Percentiles rank a stretch among this genome's conserved stretches.
Conservation (phyloP, 2,888 invertebrate species). For the Drosophila lutescens region DNA sequence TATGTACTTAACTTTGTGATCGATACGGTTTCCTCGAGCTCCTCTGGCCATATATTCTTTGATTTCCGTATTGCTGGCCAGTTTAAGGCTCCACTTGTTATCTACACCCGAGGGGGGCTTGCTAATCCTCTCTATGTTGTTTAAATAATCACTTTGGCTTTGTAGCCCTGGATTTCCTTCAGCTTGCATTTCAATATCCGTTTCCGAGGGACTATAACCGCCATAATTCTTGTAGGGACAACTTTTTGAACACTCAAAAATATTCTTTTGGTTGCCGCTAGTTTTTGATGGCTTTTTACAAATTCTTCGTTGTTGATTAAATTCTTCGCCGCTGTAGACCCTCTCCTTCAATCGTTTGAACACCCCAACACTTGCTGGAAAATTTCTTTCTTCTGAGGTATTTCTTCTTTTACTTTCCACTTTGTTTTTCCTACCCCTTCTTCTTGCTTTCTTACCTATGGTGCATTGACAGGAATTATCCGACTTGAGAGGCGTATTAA, state of each 20-base stretch:
- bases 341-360: neutral
- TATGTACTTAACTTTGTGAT: no score
- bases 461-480: conserved; percentile 16
- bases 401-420: no score
- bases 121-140: conserved; percentile 10
- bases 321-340: conserved; percentile 17
- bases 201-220: conserved; percentile 45
- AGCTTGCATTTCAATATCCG: conserved; percentile 6
- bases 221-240: conserved; percentile 26
- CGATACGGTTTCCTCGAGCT: no score
- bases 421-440: neutral
- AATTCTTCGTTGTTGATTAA: neutral
- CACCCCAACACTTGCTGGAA: no score
- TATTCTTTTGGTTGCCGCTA: neutral
- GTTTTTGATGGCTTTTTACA: neutral
- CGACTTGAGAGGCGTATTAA: conserved; percentile 7
- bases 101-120: neutral
- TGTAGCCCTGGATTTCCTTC: neutral
- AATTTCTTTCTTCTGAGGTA: neutral
- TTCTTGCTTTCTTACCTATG: conserved; percentile 1
- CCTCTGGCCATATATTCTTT: neutral
- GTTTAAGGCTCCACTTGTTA: neutral
- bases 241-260: neutral
- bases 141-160: neutral
- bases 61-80: conserved; percentile 9